phyloP scores from a whole-genome alignment of 2,113 vertebrate species.

The Zosterops hypoxanthus region DNA sequence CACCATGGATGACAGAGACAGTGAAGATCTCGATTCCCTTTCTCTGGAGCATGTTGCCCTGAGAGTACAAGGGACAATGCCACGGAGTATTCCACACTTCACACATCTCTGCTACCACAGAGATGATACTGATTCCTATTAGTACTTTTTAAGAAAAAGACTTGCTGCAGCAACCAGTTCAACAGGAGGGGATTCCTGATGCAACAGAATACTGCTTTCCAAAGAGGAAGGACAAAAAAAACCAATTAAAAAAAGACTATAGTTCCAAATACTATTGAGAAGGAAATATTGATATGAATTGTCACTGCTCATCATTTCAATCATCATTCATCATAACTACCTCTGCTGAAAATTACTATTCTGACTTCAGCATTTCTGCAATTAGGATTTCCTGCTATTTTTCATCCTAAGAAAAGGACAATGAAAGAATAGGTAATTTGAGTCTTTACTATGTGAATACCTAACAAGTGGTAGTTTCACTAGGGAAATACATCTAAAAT shows the following conservation, averaged over 20 bases:
- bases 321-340: background rate
- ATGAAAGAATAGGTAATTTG: background rate
- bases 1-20: background rate
- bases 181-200: background rate
- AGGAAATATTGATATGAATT: conserved; percentile 7
- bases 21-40: background rate
- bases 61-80: background rate
- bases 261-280: background rate
- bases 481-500: background rate
- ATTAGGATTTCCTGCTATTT: background rate
- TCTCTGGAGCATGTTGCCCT: background rate
- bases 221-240: background rate
- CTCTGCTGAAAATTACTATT: background rate
- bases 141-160: background rate
- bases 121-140: background rate
- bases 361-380: background rate
- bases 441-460: background rate
- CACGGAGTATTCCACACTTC: background rate
- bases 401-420: background rate
- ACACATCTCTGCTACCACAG: background rate
- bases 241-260: background rate
- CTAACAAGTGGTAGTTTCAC: background rate
- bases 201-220: background rate
- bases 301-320: background rate
- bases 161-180: background rate